These are phyloP conservation scores for Drosophila stalkeri DNA, from an alignment of 2,888 invertebrate genomes.

Conservation along the genomic window DNA sequence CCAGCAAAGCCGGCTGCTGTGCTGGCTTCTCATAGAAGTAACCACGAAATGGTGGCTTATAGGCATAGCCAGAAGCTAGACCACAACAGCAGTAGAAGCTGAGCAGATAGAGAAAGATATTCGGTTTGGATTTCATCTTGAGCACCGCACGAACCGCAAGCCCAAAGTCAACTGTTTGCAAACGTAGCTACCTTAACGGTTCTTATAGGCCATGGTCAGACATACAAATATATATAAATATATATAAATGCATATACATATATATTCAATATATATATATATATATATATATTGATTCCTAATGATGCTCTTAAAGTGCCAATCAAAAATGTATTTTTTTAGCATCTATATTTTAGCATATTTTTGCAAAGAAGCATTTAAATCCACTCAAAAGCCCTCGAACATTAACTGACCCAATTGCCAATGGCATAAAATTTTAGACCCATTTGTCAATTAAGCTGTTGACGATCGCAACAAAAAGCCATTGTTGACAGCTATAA, in stretches of 20 bases:
- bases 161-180: constrained; percentile 63
- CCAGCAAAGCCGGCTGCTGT: constrained; percentile 32
- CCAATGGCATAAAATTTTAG: constrained; percentile 31
- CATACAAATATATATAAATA: constrained; percentile 19
- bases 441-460: constrained; percentile 68
- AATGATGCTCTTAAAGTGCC: constrained; percentile 56
- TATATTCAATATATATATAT: constrained; percentile 8
- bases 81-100: constrained; percentile 27
- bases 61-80: constrained; percentile 28
- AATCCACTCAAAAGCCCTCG: constrained; percentile 36
- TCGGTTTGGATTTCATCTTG: constrained; percentile 52
- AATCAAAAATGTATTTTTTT: constrained; percentile 51
- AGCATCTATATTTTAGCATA: constrained; percentile 59
- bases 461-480: constrained; percentile 29
- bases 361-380: constrained; percentile 15
- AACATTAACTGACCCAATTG: constrained; percentile 63
- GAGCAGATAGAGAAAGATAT: constrained; percentile 30
- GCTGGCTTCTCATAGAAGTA: constrained; percentile 64
- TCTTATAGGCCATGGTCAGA: constrained; percentile 72
- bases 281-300: constrained; percentile 20
- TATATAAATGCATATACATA: constrained; percentile 9
- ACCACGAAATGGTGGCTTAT: constrained; percentile 54
- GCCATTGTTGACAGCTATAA: constrained; percentile 46
- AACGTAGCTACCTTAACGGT: constrained; percentile 54
- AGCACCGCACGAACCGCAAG: constrained; percentile 63